phyloP scores from a whole-genome alignment of 2,113 vertebrate species.

The Phaethornis superciliosus region DNA sequence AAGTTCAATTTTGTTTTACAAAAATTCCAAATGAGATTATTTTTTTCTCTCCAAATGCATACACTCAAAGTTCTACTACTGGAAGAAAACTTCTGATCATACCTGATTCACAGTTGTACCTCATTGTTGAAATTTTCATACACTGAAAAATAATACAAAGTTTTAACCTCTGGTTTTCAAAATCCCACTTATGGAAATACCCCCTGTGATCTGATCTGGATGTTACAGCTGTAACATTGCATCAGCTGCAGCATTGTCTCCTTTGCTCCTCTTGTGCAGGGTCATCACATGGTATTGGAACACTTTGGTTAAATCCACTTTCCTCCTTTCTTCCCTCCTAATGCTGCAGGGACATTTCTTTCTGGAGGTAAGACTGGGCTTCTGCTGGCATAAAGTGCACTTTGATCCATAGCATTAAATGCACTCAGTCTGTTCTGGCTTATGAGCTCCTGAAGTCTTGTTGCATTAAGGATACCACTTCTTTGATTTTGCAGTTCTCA shows the following conservation, averaged over 20 bases:
- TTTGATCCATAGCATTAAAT: background rate
- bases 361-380: background rate
- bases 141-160: background rate
- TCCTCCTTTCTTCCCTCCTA: background rate
- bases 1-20: background rate
- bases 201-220: background rate
- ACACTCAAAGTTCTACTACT: background rate
- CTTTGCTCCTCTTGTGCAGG: no score
- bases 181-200: background rate
- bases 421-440: background rate
- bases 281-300: no score
- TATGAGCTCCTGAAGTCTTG: background rate
- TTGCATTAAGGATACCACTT: background rate
- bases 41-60: background rate
- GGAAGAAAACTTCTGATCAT: background rate
- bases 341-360: background rate
- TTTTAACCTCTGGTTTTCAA: background rate
- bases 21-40: background rate
- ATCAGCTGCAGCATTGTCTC: no score
- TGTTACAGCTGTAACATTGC: background rate
- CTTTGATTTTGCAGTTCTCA: accelerated
- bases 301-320: no score
- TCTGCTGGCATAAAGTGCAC: background rate
- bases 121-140: background rate
- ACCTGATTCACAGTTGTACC: background rate